Conservation (phyloP, 2,113 vertebrate genomes). For the Suricata suricatta region DNA sequence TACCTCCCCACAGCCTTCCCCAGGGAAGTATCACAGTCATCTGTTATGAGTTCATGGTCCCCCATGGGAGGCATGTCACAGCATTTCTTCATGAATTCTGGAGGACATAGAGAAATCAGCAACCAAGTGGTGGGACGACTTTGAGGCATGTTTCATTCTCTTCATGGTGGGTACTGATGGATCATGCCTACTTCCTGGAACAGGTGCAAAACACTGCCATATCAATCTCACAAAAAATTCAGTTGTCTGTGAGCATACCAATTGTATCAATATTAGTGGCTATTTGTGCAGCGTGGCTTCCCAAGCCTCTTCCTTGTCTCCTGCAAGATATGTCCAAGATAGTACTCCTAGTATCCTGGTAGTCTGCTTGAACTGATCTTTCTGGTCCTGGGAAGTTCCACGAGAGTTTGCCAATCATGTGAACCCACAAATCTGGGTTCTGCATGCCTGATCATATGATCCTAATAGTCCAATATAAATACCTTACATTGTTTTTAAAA, state of each 20-base stretch:
- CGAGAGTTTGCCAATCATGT: not conserved
- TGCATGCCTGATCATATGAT: not conserved
- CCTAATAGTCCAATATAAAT: not conserved
- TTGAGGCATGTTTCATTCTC: not conserved
- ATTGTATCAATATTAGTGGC: not conserved
- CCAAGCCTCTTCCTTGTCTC: not conserved
- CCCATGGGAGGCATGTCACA: accelerated
- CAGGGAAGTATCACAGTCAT: not conserved
- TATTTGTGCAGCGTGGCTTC: not conserved
- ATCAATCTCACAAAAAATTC: not conserved
- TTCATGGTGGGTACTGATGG: not conserved
- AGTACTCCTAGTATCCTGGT: not conserved
- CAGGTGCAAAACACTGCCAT: not conserved
- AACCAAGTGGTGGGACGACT: not conserved
- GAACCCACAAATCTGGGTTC: no score
- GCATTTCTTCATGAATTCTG: not conserved
- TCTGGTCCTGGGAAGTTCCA: not conserved
- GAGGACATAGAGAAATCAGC: not conserved
- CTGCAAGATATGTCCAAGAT: no score
- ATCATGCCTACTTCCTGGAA: not conserved
- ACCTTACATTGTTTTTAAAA: not conserved
- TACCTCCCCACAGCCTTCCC: not conserved
- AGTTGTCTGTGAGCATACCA: not conserved
- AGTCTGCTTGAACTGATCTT: not conserved
- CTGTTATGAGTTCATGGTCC: not conserved